Evolutionary conservation across 2,113 vertebrate species (phyloP), one percentile per base, ranked within the genome.

Genomic region (Scomber japonicus): DNA sequence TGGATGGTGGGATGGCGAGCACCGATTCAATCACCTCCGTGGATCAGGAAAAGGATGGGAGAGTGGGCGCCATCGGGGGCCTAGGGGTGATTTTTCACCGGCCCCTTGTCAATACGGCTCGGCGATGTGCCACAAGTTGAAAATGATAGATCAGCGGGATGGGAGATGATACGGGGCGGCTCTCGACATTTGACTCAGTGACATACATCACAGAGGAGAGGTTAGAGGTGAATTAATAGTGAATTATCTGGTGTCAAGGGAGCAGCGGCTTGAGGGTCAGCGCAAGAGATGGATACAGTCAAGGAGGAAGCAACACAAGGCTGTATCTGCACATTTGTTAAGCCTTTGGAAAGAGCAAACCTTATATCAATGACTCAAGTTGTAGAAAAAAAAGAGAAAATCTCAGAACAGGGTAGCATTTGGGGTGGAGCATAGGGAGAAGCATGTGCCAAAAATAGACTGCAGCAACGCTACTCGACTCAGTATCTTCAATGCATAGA

Each of bases 141-240:
- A 75, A 81, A 84, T 89, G 71, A 92, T 84, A 10, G 63, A 88
- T 65, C 30, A 46, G 71, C 24, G 19, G 70, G 59, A 21, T 3
- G 46, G 61, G 51, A 67, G 53, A 56, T 50, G 76, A 80, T 80
- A 40, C 64, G n/a, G 85, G 75, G 61, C 57, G 53, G n/a, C 14
- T 55, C n/a, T 35, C 7, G 3, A 27, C 40, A 35, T 73, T 84
- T 83, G 79, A 85, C 77, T 69, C 76, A 0, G 24, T 84, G 78
- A 90, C 88, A 92, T 88, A 70, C 72, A 89, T 91, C 87, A 82
- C 73, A 24, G 30, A 65, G 75, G 61, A 48, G 73, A 82, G 90
- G 82, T 86, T 78, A 80, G 75, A 83, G 85, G 89, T 90, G 88
- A 84, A 79, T 78, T 83, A 81, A 79, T 76, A 27, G 63, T 81